Evolutionary conservation across 2,113 vertebrate genomes (phyloP).

Genomic region (Ammodytes dubius): DNA sequence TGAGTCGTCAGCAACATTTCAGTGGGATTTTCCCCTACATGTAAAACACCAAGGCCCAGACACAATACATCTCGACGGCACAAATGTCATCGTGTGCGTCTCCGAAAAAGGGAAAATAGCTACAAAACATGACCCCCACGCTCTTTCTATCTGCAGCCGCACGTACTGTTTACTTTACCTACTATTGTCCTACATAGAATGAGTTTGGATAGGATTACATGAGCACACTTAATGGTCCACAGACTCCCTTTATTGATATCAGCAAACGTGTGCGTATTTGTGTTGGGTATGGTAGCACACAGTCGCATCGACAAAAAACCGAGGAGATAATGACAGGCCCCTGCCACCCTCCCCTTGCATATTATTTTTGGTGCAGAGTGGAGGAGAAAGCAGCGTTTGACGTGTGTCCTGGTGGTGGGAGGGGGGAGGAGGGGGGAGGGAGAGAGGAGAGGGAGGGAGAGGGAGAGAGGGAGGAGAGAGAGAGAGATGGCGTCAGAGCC

Average conservation of each 20-base stretch:
- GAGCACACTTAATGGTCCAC: conserved; percentile 7
- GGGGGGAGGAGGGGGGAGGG: conserved; percentile 36
- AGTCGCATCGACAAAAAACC: conserved; percentile 5
- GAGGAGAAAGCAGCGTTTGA: conserved; percentile 69
- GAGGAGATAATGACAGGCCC: conserved; percentile 50
- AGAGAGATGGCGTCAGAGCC: conserved; percentile 73
- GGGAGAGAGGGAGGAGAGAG: background rate
- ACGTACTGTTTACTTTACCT: conserved; percentile 20
- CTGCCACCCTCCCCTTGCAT: conserved; percentile 8
- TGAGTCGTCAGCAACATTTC: conserved; percentile 82
- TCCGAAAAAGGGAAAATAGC: background rate
- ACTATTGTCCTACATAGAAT: conserved; percentile 37
- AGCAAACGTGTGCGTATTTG: conserved; percentile 27
- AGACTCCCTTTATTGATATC: conserved; percentile 31
- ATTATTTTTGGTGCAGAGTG: conserved; percentile 75
- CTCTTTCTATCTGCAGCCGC: conserved; percentile 7
- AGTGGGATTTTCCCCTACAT: conserved; percentile 85
- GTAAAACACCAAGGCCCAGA: conserved; percentile 59
- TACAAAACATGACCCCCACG: conserved; percentile 10
- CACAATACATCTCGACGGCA: conserved; percentile 46
- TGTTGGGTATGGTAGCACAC: conserved; percentile 14
- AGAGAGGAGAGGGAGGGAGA: conserved; percentile 28
- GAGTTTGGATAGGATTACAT: conserved; percentile 34
- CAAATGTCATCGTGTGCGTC: conserved; percentile 34
- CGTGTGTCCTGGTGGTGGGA: conserved; percentile 69